Percentiles rank a stretch among this genome's conserved stretches.
phyloP scores from a whole-genome alignment of 2,113 vertebrate genomes.

The Mionectes macconnelli region DNA sequence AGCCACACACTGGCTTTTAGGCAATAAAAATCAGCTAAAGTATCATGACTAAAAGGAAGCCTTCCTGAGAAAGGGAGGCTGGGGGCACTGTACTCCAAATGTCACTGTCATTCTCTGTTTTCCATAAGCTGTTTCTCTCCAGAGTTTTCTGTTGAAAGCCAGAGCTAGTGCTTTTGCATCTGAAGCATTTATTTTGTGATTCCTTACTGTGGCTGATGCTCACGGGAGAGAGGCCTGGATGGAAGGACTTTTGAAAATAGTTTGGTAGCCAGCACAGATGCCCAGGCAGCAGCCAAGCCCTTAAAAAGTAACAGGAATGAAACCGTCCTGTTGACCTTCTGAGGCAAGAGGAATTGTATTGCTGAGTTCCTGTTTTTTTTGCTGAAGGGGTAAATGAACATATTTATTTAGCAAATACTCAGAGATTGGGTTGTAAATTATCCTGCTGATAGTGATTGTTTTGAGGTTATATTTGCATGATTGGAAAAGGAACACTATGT shows the following conservation, averaged over 20 bases:
- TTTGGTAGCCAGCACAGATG: not conserved
- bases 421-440: not conserved
- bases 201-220: not conserved
- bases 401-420: not conserved
- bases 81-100: not conserved
- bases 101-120: not conserved
- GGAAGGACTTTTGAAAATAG: not conserved
- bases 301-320: not conserved
- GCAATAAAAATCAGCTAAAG: not conserved
- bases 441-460: not conserved
- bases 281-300: not conserved
- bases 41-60: not conserved
- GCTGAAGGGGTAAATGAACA: not conserved
- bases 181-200: not conserved
- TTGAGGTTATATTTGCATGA: not conserved
- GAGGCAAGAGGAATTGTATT: not conserved
- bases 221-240: not conserved
- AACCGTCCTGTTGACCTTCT: not conserved
- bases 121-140: not conserved
- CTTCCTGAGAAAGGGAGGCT: not conserved
- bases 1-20: not conserved
- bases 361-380: not conserved
- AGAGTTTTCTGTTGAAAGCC: not conserved
- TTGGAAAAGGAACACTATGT: not conserved
- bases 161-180: not conserved